Base-by-base conservation (phyloP, 2,797 vertebrate species). In the Argentina silus region DNA sequence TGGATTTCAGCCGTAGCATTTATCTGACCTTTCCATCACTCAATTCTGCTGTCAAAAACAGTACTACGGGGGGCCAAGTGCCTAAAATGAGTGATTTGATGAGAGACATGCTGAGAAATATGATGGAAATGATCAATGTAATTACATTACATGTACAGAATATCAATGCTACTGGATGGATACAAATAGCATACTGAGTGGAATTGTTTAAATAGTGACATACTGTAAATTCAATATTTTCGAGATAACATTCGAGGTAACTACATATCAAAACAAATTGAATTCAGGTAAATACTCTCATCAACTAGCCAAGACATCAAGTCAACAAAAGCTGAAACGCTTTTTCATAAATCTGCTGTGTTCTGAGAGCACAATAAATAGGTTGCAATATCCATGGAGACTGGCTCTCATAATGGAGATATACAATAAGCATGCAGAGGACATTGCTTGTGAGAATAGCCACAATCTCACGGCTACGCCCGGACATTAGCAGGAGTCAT, bases 401-500 rank as follows among this genome's bases (percentile, higher is more conserved):
- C 75, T 60, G 21, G 75, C 76, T 67, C 81, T 86, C 84, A 86
- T 92, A 91, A 93, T 90, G 84, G 87, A 91, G 87, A 90, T 82
- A 82, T 83, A 91, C 80, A 90, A 85, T 73, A 73, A 77, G 78
- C 84, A 84, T 70, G 84, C 85, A 75, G 85, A 85, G 85, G 90
- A 91, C 87, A 81, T 59, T 69, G 81, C 83, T 82, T 74, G 77
- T 6, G 81, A 87, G 89, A 91, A 86, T 80, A 86, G 86, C 81
- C 83, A 68, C 80, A 84, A 89, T 92, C 88, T 90, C 84, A 78
- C 69, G 84, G 76, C 89, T 86, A 83, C 87, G 85, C 88, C 83
- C 81, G 79, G 86, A 91, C 91, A 88, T 93, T 90, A 92, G 87
- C 77, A 82, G 86, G 90, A 92, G 89, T 94, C 93, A 92, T 94